Conservation (phyloP, 2,888 invertebrate species). For the Tetragnatha montana region DNA sequence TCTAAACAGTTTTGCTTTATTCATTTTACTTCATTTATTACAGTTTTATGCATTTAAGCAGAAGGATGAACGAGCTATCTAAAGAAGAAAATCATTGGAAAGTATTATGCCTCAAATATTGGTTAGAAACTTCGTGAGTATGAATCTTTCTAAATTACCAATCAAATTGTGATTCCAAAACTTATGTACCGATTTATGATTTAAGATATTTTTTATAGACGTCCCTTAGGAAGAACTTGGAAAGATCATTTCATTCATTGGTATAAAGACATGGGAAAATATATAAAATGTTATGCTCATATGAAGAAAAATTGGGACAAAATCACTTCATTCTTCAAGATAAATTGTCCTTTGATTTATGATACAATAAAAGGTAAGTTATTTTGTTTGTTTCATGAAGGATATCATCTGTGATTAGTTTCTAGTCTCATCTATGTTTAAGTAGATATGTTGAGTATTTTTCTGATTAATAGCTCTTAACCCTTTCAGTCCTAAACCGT, state of each 20-base stretch:
- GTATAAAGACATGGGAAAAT: conserved; percentile 71
- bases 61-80: conserved; percentile 59
- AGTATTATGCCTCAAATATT: conserved; percentile 68
- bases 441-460: neutral
- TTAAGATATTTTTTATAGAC: conserved; percentile 53
- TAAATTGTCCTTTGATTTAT: conserved; percentile 70
- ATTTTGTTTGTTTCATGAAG: neutral
- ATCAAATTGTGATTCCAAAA: neutral
- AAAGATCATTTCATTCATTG: conserved; percentile 72
- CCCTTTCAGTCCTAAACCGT: neutral
- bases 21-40: neutral
- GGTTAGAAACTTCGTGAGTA: conserved; percentile 70
- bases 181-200: neutral
- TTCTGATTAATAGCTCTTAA: neutral
- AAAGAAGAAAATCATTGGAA: conserved; percentile 70
- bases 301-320: conserved; percentile 73
- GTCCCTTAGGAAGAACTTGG: conserved; percentile 72
- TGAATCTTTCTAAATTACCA: neutral
- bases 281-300: conserved; percentile 72
- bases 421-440: neutral
- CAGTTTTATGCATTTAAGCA: conserved; percentile 70
- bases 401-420: neutral
- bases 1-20: too few relatives aligned
- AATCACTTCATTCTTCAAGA: conserved; percentile 72
- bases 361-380: conserved; percentile 70